Conservation (phyloP, 2,888 invertebrate genomes). For the Embidobia sp. region DNA sequence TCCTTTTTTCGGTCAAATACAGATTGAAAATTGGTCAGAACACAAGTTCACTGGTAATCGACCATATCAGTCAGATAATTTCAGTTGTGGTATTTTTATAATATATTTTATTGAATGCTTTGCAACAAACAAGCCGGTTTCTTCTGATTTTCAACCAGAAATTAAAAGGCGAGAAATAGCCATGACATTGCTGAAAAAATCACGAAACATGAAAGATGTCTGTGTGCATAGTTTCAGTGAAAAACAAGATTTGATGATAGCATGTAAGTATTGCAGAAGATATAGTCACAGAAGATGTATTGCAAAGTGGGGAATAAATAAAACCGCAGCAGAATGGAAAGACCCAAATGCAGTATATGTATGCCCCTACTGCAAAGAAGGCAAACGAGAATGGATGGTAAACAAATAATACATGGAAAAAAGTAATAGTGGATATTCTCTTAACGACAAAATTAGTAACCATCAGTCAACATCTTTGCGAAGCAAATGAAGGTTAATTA, state of each 20-base stretch:
- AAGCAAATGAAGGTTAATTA: too few species aligned
- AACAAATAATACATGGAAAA: too few species aligned
- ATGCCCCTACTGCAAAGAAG: too few species aligned
- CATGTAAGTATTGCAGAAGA: conserved; percentile 21
- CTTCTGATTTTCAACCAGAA: neutral
- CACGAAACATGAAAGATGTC: neutral
- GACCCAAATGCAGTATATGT: neutral
- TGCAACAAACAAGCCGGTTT: neutral
- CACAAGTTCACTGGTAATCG: too few species aligned
- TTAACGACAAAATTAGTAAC: too few species aligned
- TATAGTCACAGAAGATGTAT: conserved; percentile 5
- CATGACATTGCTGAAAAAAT: neutral
- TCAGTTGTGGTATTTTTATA: conserved; percentile 6
- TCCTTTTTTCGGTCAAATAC: too few species aligned
- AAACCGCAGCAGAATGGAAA: conserved; percentile 18
- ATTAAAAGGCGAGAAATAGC: conserved; percentile 1
- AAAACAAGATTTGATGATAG: neutral
- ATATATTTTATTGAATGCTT: conserved; percentile 13
- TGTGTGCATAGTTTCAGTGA: conserved; percentile 5
- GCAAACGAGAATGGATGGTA: too few species aligned
- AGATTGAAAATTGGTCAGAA: neutral
- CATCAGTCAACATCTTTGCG: too few species aligned
- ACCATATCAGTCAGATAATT: conserved; percentile 6
- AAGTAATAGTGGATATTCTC: too few species aligned
- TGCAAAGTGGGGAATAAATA: neutral